A percentile compares a stretch with the other conserved stretches of the same genome.
Evolutionary conservation across 2,888 invertebrate species (phyloP).

Genomic region (Drosophila longiperda): DNA sequence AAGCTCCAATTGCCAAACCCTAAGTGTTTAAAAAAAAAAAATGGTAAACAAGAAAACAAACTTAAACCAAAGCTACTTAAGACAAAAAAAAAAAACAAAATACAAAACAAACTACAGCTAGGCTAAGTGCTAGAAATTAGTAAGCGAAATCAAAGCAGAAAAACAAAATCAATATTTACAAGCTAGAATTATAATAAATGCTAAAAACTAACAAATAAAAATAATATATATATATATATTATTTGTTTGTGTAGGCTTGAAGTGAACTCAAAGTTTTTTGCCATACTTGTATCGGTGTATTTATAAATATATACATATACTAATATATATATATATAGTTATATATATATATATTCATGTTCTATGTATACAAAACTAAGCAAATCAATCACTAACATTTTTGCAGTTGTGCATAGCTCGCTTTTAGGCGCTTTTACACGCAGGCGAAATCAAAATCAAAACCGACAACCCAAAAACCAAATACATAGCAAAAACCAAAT

Average conservation of each 20-base stretch:
- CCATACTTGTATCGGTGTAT: conserved; percentile 64
- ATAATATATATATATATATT: conserved; percentile 35
- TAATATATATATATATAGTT: conserved; percentile 33
- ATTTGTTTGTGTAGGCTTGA: conserved; percentile 72
- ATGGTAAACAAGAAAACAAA: conserved; percentile 54
- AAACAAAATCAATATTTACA: conserved; percentile 62
- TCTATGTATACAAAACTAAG: conserved; percentile 42
- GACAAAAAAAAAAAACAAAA: conserved; percentile 34
- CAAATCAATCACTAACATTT: conserved; percentile 62
- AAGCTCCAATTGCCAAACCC: conserved; percentile 74
- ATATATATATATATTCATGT: conserved; percentile 30
- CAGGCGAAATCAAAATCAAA: conserved; percentile 53
- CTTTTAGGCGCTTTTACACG: conserved; percentile 79
- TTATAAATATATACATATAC: conserved; percentile 52
- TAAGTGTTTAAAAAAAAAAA: conserved; percentile 71
- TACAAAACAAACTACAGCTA: conserved; percentile 35
- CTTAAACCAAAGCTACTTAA: conserved; percentile 63
- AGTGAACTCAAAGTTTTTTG: conserved; percentile 64
- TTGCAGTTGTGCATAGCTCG: conserved; percentile 72
- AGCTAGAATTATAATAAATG: conserved; percentile 48
- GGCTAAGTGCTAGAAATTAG: conserved; percentile 50
- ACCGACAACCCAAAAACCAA: conserved; percentile 4
- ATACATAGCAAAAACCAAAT: conserved; percentile 23
- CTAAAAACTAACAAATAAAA: conserved; percentile 22
- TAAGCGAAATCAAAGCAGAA: conserved; percentile 34